Evolutionary conservation across 2,113 vertebrate genomes (phyloP), one percentile per base, ranked within the genome.

Genomic region (Narcine bancroftii): DNA sequence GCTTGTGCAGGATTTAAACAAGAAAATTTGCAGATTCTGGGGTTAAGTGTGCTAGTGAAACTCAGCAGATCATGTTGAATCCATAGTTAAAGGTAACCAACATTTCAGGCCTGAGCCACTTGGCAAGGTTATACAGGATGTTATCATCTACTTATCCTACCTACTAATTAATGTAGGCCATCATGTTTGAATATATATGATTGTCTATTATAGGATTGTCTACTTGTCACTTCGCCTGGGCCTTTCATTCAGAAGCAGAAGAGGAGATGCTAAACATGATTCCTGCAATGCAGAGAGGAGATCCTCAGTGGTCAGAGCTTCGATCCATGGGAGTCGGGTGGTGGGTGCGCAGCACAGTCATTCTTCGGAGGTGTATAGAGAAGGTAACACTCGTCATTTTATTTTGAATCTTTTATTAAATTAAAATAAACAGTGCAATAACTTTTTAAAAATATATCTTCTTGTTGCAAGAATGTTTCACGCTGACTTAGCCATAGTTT

Each of bases 181-280:
- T 93, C 15, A 85, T 21, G 53, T 56, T 33, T 36, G 33, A n/a
- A 56, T 15, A 36, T n/a, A 3, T 85, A 6, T 60, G 21, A 26
- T 94, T 93, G 42, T 92, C 0, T 93, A 11, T 66, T 72, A 53
- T 81, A 99, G 98, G 99, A 19, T 94, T 99, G 92, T 99, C 98
- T 91, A 98, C 97, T 1, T 97, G 98, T 94, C 97, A 99, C 93
- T 99, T 97, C 94, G 97, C 97, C 83, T 99, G 99, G 98, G 99
- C 98, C 0, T 99, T 99, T 95, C 99, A 99, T 94, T 99, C 99
- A 0, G 98, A 99, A 93, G 98, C 98, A 0, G 98, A 99, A 95
- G 98, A 99, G 94, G 98, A 99, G 92, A 95, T 99, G 60, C 94
- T 99, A 72, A 97, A 95, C 94, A 98, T 98, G 97, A 95, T 99